Percentiles rank a stretch among this genome's conserved stretches.
phyloP scores from a whole-genome alignment of 2,888 invertebrate genomes.

The Lasiommata megera region DNA sequence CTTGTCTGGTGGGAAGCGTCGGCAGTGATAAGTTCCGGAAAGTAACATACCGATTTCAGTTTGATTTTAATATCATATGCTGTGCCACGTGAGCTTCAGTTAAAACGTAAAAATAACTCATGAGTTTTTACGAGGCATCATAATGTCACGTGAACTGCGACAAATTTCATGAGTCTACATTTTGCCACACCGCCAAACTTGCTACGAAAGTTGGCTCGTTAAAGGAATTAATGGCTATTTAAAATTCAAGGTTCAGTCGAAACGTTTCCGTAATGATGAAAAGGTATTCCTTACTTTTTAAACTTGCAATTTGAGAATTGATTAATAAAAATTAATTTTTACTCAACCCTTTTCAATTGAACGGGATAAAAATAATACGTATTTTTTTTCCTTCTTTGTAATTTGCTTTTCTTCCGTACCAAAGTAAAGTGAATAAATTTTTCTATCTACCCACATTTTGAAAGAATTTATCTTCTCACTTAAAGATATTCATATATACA shows the following conservation, averaged over 20 bases:
- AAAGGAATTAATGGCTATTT: constrained; percentile 36
- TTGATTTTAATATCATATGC: too few species aligned
- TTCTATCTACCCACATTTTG: too few species aligned
- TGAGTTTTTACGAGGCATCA: constrained; percentile 1
- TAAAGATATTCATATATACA: too few species aligned
- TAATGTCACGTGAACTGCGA: constrained; percentile 16
- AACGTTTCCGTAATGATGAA: constrained; percentile 4
- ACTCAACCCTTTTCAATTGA: background rate
- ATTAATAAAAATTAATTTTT: background rate
- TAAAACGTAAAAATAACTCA: background rate
- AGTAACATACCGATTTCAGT: too few species aligned
- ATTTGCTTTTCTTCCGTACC: too few species aligned
- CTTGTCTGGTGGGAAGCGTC: too few species aligned
- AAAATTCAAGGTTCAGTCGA: constrained; percentile 31
- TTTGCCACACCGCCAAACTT: constrained; percentile 18
- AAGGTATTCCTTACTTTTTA: background rate
- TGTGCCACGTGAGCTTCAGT: too few species aligned
- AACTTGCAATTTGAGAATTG: background rate
- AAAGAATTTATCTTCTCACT: too few species aligned
- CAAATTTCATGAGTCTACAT: constrained; percentile 18
- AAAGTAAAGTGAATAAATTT: too few species aligned
- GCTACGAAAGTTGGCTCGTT: constrained; percentile 34
- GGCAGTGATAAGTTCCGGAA: too few species aligned
- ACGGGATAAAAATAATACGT: too few species aligned
- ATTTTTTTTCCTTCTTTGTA: too few species aligned